Conservation (phyloP, 2,113 vertebrate species). For the Typhlomys cinereus region DNA sequence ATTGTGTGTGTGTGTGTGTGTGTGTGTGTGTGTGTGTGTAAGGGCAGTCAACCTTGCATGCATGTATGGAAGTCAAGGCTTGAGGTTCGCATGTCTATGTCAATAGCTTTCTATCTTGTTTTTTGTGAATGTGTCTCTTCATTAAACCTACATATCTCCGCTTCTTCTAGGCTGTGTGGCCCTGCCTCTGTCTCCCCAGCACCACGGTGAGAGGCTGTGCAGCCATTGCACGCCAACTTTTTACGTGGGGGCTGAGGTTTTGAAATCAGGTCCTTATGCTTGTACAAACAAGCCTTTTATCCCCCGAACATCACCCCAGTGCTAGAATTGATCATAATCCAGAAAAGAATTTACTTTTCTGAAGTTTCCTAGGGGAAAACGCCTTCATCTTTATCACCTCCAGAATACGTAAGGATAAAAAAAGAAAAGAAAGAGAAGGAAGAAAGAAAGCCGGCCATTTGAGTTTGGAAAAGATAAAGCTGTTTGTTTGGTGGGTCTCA, state of each 20-base stretch:
- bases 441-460: conserved; percentile 10
- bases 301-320: neutral
- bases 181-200: neutral
- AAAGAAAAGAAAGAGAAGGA: no score
- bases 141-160: no score
- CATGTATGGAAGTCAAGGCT: no score
- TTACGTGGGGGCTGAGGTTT: neutral
- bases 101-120: neutral
- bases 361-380: conserved; percentile 60
- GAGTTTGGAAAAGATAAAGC: conserved; percentile 80
- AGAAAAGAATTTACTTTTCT: conserved; percentile 62
- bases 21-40: no score
- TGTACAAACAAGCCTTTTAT: neutral
- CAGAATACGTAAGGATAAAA: neutral
- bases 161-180: no score
- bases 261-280: neutral
- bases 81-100: neutral
- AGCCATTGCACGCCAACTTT: neutral
- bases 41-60: no score
- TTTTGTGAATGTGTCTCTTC: neutral
- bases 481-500: conserved; percentile 73
- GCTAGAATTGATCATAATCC: conserved; percentile 62
- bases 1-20: no score
- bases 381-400: conserved; percentile 55
- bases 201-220: no score